A percentile compares a stretch with the other conserved stretches of the same genome.
Evolutionary conservation across 2,888 invertebrate species (phyloP).

Genomic region (Ametastegia equiseti): DNA sequence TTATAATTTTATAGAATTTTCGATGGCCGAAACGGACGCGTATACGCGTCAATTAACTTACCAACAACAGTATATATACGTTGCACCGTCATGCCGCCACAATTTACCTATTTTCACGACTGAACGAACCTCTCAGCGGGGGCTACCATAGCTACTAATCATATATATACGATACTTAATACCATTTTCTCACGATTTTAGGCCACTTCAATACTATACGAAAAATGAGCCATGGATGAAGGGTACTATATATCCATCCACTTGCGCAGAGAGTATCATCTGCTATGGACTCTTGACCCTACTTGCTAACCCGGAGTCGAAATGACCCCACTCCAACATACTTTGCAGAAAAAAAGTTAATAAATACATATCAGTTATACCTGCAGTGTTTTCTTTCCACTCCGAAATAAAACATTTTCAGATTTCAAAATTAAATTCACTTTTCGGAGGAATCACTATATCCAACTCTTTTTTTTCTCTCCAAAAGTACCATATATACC

Average conservation of each 20-base stretch:
- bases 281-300: not conserved
- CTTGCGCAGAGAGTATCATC: not conserved
- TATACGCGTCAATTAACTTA: not conserved
- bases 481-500: too few species aligned
- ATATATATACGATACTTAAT: not conserved
- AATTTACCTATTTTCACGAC: conserved; percentile 2
- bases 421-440: too few species aligned
- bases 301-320: too few species aligned
- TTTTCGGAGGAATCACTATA: too few species aligned
- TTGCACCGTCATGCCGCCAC: not conserved
- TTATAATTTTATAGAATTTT: conserved; percentile 8
- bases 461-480: too few species aligned
- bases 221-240: not conserved
- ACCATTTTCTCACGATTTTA: not conserved
- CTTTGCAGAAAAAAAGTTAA: too few species aligned
- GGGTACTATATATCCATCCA: too few species aligned
- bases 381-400: too few species aligned
- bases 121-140: not conserved
- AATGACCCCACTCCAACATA: too few species aligned
- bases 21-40: not conserved
- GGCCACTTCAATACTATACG: not conserved
- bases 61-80: too few species aligned
- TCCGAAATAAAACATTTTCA: too few species aligned
- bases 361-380: too few species aligned
- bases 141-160: conserved; percentile 1